A percentile compares a stretch with the other conserved stretches of the same genome.
These are phyloP conservation scores for Gasterosteus aculeatus DNA, from an alignment of 2,113 vertebrate genomes.

Conservation along the genomic window DNA sequence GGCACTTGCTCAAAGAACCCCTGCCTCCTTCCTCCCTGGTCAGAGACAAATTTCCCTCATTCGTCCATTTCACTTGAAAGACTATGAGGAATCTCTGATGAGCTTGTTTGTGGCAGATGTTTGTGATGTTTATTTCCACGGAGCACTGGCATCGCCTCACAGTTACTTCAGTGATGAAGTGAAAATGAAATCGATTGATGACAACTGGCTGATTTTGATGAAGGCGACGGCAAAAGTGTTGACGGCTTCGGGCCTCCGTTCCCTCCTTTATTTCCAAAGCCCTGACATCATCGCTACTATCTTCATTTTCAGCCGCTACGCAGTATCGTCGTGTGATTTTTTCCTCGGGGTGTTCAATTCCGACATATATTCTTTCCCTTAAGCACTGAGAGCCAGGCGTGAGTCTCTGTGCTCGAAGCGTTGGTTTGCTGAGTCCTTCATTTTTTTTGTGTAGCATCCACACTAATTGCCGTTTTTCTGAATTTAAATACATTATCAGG, in stretches of 20 bases:
- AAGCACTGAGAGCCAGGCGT: slow-evolving; percentile 32
- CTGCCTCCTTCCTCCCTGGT: slow-evolving; percentile 25
- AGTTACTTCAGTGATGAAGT: slow-evolving; percentile 28
- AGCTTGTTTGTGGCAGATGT: slow-evolving; percentile 47
- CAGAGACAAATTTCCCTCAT: slow-evolving; percentile 67
- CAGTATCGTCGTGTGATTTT: slow-evolving; percentile 10
- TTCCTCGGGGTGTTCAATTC: slow-evolving; percentile 25
- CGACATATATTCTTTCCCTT: not conserved
- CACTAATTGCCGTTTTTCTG: slow-evolving; percentile 23
- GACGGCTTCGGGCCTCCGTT: not conserved
- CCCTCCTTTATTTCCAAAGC: slow-evolving; percentile 9
- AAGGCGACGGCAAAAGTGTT: not conserved
- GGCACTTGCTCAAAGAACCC: slow-evolving; percentile 43
- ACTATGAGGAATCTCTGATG: slow-evolving; percentile 71
- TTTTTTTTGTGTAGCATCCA: slow-evolving; percentile 37
- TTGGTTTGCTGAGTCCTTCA: slow-evolving; percentile 40
- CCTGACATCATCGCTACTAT: slow-evolving; percentile 8
- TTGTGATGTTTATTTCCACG: slow-evolving; percentile 68
- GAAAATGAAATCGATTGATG: slow-evolving; percentile 62
- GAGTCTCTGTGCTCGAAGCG: slow-evolving; percentile 2
- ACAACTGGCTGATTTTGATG: slow-evolving; percentile 47
- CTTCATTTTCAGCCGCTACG: slow-evolving; percentile 9
- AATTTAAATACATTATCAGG: slow-evolving; percentile 53
- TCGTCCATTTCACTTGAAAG: slow-evolving; percentile 72
- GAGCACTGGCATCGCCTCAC: slow-evolving; percentile 42